Percentiles rank a stretch among this genome's conserved stretches.
phyloP scores from a whole-genome alignment of 2,113 vertebrate species.

The Odobenus rosmarus region DNA sequence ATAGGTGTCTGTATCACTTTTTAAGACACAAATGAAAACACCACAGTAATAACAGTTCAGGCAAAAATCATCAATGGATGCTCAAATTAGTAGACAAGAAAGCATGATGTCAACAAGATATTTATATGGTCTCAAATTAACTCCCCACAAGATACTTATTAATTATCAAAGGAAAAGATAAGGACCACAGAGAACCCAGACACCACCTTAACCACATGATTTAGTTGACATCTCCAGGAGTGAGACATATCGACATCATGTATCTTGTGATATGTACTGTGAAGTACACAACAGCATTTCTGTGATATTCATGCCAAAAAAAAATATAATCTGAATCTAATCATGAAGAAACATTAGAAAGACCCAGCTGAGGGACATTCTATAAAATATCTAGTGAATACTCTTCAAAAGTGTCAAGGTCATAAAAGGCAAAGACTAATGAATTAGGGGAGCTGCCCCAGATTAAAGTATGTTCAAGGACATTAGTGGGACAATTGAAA shows the following conservation, averaged over 20 bases:
- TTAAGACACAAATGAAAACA: constrained; percentile 16
- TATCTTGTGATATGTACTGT: background rate
- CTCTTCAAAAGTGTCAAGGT: background rate
- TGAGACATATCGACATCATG: background rate
- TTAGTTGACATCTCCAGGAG: background rate
- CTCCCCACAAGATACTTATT: background rate
- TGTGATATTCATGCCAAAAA: background rate
- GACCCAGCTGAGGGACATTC: background rate
- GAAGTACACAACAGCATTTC: background rate
- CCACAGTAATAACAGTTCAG: background rate
- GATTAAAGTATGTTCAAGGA: background rate
- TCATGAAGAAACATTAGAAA: background rate
- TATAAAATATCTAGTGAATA: background rate
- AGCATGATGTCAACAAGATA: background rate
- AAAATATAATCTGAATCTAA: background rate
- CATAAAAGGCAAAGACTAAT: background rate
- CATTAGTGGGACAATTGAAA: background rate
- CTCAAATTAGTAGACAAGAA: background rate
- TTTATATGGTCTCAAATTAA: background rate
- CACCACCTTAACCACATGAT: background rate
- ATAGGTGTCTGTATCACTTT: background rate
- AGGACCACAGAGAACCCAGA: background rate
- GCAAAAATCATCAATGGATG: background rate
- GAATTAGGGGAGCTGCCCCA: background rate
- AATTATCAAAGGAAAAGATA: background rate